These are phyloP conservation scores for Druceiella hillmani DNA, from an alignment of 2,888 invertebrate genomes.

Conservation along the genomic window DNA sequence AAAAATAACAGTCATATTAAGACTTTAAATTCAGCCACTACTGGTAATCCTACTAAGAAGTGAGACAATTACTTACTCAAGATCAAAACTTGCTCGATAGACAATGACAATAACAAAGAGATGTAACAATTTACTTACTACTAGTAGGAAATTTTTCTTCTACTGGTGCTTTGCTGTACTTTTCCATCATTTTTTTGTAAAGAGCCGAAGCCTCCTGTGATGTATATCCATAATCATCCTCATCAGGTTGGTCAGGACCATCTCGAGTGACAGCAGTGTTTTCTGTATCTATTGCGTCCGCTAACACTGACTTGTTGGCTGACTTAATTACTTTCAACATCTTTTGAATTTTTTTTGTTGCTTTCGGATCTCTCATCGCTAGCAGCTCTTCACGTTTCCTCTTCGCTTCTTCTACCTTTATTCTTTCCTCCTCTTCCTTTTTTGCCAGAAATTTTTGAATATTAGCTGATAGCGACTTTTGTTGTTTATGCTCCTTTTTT, in stretches of 20 bases:
- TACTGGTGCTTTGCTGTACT: constrained; percentile 67
- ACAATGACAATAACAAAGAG: no score
- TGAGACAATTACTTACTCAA: neutral
- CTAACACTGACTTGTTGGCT: constrained; percentile 80
- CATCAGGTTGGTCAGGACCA: constrained; percentile 77
- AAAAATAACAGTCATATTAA: no score
- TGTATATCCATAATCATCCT: constrained; percentile 88
- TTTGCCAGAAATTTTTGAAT: constrained; percentile 79
- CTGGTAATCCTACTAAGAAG: no score
- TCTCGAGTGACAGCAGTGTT: constrained; percentile 70
- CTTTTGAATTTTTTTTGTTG: constrained; percentile 67
- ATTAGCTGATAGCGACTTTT: constrained; percentile 64
- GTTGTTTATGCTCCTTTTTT: constrained; percentile 68
- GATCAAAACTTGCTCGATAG: neutral
- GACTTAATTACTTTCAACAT: constrained; percentile 84
- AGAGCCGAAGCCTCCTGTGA: constrained; percentile 77
- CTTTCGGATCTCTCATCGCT: constrained; percentile 66
- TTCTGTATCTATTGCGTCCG: constrained; percentile 72
- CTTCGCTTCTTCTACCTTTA: constrained; percentile 56
- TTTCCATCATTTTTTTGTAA: constrained; percentile 81
- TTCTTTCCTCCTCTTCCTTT: constrained; percentile 73
- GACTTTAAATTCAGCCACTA: no score
- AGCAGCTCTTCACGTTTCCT: constrained; percentile 60
- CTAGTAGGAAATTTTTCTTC: constrained; percentile 62
- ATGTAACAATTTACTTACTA: constrained; percentile 31